Base-by-base conservation (phyloP, 1,140 invertebrate genomes). In the Orius insidiosus region DNA sequence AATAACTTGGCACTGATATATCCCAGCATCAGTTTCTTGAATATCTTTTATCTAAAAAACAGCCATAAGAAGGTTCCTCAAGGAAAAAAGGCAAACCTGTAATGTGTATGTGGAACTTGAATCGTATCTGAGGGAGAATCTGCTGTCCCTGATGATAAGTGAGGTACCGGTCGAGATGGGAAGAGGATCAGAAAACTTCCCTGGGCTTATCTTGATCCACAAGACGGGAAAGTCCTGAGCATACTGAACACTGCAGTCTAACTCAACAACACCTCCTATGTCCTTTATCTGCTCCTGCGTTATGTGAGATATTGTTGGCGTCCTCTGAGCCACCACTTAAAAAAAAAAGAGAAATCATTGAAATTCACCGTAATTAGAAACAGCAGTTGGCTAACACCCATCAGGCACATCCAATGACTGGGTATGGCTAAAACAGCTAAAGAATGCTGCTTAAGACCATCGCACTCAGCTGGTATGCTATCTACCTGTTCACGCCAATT, bases 231-330 rank as follows among this genome's bases (percentile, higher is more conserved):
- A 90, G 42, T 88, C 84, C 55, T 78, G 70, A 1, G 78, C 78
- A 65, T 90, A 90, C 56, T 90, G 85, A 3, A 92, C 85, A 0
- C 85, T 86, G 60, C 88, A 93, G 45, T 79, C 76, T 43, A 93
- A 66, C 57, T 92, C 84, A 0, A 87, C 83, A 9, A 81, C 80
- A 18, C 81, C 81, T 1, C 87, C 87, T 53, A 93, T 89, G 63
- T 90, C 85, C 57, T 85, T 79, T 36, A 92, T 85, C 66, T 89
- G 85, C 60, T 87, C 81, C 59, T 88, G 83, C 1, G 85, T 84
- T 52, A 92, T 90, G 52, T 85, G 82, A 0, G 85, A 88, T 56
- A 93, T 93, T 1, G 83, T 87, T 3, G 88, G 88, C 10, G 84
- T 85, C 51, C 85, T 68, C 59, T 89, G 85, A 10, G 37, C 68